phyloP scores from a whole-genome alignment of 2,797 vertebrate species.

The Ispidina lecontei region DNA sequence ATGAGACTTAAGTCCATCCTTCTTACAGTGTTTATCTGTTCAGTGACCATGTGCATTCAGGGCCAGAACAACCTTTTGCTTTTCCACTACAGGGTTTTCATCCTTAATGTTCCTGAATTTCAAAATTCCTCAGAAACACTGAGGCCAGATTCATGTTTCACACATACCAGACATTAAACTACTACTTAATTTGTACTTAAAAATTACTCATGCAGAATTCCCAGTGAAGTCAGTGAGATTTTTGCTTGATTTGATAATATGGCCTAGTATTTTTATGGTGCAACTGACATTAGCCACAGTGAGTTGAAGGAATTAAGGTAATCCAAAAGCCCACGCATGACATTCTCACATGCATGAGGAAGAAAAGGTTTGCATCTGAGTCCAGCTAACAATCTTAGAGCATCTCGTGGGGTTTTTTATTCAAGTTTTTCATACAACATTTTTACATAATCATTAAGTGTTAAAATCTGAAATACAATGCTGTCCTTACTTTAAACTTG shows the following conservation, averaged over 20 bases:
- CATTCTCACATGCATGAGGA: background rate
- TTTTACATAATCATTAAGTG: background rate
- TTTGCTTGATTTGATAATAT: background rate
- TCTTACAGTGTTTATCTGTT: background rate
- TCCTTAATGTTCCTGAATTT: background rate
- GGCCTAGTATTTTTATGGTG: background rate
- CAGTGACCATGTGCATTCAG: background rate
- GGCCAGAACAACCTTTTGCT: background rate
- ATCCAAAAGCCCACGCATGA: background rate
- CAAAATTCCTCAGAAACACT: background rate
- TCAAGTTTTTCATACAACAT: background rate
- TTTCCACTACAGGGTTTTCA: background rate
- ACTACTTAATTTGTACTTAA: background rate
- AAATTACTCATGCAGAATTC: background rate
- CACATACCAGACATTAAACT: background rate
- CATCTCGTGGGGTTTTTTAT: background rate
- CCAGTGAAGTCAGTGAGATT: background rate
- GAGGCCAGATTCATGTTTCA: background rate
- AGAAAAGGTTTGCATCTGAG: background rate
- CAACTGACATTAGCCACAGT: background rate
- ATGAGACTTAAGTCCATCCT: background rate
- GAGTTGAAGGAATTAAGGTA: background rate
- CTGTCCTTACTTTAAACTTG: background rate
- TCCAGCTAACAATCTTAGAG: background rate
- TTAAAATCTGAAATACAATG: background rate